These are phyloP conservation scores for Delia radicum DNA, from an alignment of 1,140 invertebrate species.

Conservation along the genomic window DNA sequence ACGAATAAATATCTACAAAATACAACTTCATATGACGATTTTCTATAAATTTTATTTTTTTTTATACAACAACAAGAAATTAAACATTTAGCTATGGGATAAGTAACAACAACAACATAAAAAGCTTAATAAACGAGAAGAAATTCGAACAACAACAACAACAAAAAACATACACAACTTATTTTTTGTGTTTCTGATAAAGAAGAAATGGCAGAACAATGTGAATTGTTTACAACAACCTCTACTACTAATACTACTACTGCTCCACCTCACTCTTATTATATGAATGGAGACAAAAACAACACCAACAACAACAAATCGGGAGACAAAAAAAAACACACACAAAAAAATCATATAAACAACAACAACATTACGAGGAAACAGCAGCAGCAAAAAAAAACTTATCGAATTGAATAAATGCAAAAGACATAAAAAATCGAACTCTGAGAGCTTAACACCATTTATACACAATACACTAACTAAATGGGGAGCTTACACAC, in stretches of 20 bases:
- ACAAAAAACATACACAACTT: background rate
- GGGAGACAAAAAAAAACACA: slow-evolving; percentile 11
- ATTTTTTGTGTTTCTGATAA: slow-evolving; percentile 22
- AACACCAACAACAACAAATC: slow-evolving; percentile 7
- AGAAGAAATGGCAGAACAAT: slow-evolving; percentile 18
- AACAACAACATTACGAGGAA: background rate
- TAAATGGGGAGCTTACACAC: background rate
- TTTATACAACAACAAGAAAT: background rate
- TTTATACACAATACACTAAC: background rate
- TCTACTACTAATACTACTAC: background rate
- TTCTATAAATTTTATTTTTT: background rate
- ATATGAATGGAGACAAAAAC: background rate
- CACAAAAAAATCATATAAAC: background rate
- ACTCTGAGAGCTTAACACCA: slow-evolving; percentile 21
- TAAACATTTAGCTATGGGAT: slow-evolving; percentile 19
- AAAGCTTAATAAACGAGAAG: background rate
- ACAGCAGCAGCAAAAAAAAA: background rate
- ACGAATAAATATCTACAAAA: background rate
- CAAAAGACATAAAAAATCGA: slow-evolving; percentile 24
- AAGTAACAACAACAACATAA: background rate
- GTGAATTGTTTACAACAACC: slow-evolving; percentile 14
- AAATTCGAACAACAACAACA: background rate
- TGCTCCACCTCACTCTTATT: slow-evolving; percentile 16
- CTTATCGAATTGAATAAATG: slow-evolving; percentile 24
- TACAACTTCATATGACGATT: slow-evolving; percentile 11